phyloP scores from a whole-genome alignment of 2,797 vertebrate genomes.

The Taeniopygia guttata region DNA sequence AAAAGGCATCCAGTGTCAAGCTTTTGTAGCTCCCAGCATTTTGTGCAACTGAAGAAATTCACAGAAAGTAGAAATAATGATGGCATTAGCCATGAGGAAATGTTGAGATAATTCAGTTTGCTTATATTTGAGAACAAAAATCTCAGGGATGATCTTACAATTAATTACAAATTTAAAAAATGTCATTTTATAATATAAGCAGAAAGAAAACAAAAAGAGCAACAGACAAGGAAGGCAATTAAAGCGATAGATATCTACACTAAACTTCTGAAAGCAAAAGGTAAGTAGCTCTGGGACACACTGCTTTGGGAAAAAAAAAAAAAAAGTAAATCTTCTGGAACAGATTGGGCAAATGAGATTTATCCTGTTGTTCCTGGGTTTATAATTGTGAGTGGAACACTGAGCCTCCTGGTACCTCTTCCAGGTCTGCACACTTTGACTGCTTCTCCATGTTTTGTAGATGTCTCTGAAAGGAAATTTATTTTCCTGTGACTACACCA shows the following conservation, averaged over 20 bases:
- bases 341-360: not conserved
- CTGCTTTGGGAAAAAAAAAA: not conserved
- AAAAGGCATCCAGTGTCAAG: not conserved
- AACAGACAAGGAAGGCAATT: not conserved
- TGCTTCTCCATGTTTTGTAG: not conserved
- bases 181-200: not conserved
- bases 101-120: not conserved
- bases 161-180: not conserved
- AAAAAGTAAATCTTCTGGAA: not conserved
- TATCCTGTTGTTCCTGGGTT: not conserved
- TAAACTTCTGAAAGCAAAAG: not conserved
- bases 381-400: not conserved
- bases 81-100: not conserved
- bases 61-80: not conserved
- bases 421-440: not conserved
- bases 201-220: not conserved
- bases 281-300: not conserved
- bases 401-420: not conserved
- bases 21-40: not conserved
- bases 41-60: not conserved
- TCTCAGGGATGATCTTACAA: not conserved
- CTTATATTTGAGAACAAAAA: not conserved
- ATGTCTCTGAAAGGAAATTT: not conserved
- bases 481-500: not conserved
- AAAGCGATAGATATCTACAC: not conserved